phyloP scores from a whole-genome alignment of 2,797 vertebrate genomes.

The Pseudocheirus occidentalis region DNA sequence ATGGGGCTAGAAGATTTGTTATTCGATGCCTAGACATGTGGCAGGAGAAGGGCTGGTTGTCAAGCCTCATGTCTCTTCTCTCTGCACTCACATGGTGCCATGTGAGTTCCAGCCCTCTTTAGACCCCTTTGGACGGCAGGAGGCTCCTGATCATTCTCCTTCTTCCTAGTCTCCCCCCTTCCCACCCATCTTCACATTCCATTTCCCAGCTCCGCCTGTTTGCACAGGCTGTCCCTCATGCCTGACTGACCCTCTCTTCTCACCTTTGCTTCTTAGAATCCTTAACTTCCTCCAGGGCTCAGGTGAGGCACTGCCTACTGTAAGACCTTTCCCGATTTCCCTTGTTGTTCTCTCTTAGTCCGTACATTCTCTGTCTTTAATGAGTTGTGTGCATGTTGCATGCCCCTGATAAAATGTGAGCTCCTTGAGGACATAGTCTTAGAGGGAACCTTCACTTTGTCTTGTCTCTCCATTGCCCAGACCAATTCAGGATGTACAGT shows the following conservation, averaged over 20 bases:
- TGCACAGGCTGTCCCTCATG: neutral
- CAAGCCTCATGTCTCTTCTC: neutral
- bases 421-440: neutral
- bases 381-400: neutral
- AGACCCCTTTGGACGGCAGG: neutral
- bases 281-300: neutral
- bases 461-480: neutral
- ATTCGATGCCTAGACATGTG: neutral
- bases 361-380: neutral
- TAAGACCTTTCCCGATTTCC: neutral
- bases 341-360: neutral
- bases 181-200: neutral
- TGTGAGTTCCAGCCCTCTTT: neutral
- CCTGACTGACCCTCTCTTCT: neutral
- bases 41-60: neutral
- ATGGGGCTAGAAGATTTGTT: neutral
- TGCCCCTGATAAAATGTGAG: neutral
- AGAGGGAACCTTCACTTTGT: neutral
- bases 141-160: neutral
- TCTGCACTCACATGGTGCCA: neutral
- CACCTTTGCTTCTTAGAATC: neutral
- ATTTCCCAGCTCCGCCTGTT: neutral
- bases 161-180: neutral
- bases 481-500: neutral
- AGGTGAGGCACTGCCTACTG: neutral